phyloP scores from a whole-genome alignment of 1,140 invertebrate species.

The Potamilus streckersoni region DNA sequence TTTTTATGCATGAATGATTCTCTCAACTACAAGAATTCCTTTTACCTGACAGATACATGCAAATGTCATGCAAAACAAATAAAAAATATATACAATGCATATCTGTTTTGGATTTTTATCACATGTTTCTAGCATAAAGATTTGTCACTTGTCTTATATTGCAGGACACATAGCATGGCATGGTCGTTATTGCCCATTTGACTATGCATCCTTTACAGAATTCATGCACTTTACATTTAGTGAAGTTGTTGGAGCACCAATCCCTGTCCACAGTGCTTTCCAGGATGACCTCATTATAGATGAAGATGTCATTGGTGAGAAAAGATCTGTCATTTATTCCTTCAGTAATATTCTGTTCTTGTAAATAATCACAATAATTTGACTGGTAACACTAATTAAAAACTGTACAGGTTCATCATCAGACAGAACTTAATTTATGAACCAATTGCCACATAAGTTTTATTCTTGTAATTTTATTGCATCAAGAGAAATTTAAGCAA shows the following conservation, averaged over 20 bases:
- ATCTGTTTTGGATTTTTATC: no score
- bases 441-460: background rate
- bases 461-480: background rate
- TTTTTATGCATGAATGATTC: no score
- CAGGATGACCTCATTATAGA: conserved; percentile 55
- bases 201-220: conserved; percentile 58
- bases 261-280: conserved; percentile 53
- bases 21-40: no score
- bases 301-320: conserved; percentile 50
- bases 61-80: no score
- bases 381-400: background rate
- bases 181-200: conserved; percentile 63
- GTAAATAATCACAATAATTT: background rate
- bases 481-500: background rate
- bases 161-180: conserved; percentile 66
- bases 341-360: background rate
- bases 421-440: background rate
- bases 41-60: no score
- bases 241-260: conserved; percentile 52
- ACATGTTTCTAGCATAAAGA: background rate
- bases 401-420: background rate
- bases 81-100: no score
- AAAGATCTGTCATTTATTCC: background rate
- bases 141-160: conserved; percentile 23
- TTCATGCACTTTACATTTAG: conserved; percentile 61